phyloP scores from a whole-genome alignment of 2,797 vertebrate species.

The Channallabes apus region DNA sequence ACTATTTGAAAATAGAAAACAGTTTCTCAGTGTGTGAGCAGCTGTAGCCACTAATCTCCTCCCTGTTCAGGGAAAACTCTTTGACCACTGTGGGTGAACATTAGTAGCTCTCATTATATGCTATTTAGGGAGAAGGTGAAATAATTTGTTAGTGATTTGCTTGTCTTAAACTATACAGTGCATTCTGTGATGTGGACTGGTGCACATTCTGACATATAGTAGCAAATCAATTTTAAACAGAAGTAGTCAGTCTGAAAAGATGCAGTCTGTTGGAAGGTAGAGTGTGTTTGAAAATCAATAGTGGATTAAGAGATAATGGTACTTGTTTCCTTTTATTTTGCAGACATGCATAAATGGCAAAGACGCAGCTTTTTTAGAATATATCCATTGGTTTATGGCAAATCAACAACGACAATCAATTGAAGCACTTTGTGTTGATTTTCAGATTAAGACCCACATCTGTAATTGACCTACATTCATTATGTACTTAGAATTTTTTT shows the following conservation, averaged over 20 bases:
- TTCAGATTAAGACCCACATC: background rate
- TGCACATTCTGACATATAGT: background rate
- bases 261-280: background rate
- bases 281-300: constrained; percentile 29
- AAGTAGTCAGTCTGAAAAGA: constrained; percentile 9
- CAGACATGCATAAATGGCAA: background rate
- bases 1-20: background rate
- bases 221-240: constrained; percentile 3
- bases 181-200: background rate
- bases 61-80: constrained; percentile 13
- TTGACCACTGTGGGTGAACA: constrained; percentile 16
- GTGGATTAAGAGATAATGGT: constrained; percentile 21
- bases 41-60: constrained; percentile 22
- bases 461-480: background rate
- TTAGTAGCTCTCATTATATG: constrained; percentile 20
- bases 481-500: background rate
- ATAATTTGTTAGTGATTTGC: constrained; percentile 9
- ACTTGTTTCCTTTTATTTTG: background rate
- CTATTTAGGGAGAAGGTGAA: background rate
- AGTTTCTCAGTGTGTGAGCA: constrained; percentile 3
- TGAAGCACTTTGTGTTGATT: background rate
- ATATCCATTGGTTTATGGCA: background rate
- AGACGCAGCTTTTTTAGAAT: constrained; percentile 1
- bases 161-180: background rate
- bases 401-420: constrained; percentile 9